These are phyloP conservation scores for Cephus nigrinus DNA, from an alignment of 2,888 invertebrate genomes.

Conservation along the genomic window DNA sequence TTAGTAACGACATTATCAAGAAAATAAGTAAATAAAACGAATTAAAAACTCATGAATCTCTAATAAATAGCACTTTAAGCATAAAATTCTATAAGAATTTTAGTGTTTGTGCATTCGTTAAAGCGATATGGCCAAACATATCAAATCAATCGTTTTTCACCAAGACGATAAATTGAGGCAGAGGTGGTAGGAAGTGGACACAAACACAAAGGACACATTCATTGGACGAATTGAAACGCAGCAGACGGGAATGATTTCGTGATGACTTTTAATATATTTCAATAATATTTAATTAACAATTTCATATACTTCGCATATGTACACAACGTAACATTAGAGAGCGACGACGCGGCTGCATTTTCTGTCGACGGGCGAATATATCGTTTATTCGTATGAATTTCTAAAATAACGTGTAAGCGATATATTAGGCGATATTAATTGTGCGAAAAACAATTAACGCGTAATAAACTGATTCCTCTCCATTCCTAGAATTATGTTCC, in stretches of 20 bases:
- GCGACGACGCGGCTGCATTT: conserved; percentile 14
- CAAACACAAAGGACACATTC: background rate
- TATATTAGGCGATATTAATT: background rate
- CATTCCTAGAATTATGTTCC: background rate
- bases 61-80: background rate
- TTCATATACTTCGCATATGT: conserved; percentile 43
- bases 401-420: background rate
- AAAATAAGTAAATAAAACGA: background rate
- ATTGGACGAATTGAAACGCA: conserved; percentile 44
- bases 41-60: background rate
- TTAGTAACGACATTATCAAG: background rate
- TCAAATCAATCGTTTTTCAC: background rate
- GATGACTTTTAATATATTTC: conserved; percentile 54
- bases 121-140: background rate
- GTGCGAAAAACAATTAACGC: background rate
- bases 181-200: background rate
- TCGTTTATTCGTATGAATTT: background rate
- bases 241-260: conserved; percentile 28
- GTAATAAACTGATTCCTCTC: background rate
- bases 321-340: conserved; percentile 52
- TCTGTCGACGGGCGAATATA: background rate
- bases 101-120: background rate
- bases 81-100: background rate
- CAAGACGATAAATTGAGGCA: background rate
- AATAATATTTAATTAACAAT: conserved; percentile 54